phyloP scores from a whole-genome alignment of 2,113 vertebrate species.

The Sylvilagus bachmani region DNA sequence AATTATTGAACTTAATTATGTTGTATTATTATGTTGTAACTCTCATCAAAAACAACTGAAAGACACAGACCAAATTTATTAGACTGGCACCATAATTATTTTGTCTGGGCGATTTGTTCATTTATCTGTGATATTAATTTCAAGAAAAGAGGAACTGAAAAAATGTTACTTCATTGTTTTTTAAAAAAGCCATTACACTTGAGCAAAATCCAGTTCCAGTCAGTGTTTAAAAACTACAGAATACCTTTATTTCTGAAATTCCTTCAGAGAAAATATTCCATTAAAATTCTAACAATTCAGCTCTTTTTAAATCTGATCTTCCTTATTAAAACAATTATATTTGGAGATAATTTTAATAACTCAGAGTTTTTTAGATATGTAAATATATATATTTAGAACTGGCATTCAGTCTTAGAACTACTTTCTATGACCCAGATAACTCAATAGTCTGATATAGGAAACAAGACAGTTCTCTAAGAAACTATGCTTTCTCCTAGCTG shows the following conservation, averaged over 20 bases:
- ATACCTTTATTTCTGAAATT: slow-evolving; percentile 29
- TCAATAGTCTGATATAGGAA: not conserved
- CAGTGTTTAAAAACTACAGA: not conserved
- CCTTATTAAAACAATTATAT: slow-evolving; percentile 7
- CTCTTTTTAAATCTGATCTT: not conserved
- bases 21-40: slow-evolving; percentile 7
- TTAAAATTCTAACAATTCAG: not conserved
- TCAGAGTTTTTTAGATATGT: not conserved
- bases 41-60: slow-evolving; percentile 23
- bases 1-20: not conserved
- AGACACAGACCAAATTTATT: slow-evolving; percentile 19
- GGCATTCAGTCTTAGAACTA: not conserved
- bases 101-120: not conserved
- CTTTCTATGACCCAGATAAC: not conserved
- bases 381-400: not conserved
- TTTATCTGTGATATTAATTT: slow-evolving; percentile 1
- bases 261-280: not conserved
- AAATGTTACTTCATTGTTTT: not conserved
- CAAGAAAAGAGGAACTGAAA: not conserved
- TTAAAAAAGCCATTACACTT: not conserved
- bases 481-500: not conserved
- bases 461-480: not conserved
- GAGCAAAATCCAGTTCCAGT: not conserved
- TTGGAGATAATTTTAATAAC: not conserved
- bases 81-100: slow-evolving; percentile 29